Evolutionary conservation across 1,140 invertebrate genomes (phyloP), one percentile per base, ranked within the genome.

Genomic region (Asbolus verrucosus): DNA sequence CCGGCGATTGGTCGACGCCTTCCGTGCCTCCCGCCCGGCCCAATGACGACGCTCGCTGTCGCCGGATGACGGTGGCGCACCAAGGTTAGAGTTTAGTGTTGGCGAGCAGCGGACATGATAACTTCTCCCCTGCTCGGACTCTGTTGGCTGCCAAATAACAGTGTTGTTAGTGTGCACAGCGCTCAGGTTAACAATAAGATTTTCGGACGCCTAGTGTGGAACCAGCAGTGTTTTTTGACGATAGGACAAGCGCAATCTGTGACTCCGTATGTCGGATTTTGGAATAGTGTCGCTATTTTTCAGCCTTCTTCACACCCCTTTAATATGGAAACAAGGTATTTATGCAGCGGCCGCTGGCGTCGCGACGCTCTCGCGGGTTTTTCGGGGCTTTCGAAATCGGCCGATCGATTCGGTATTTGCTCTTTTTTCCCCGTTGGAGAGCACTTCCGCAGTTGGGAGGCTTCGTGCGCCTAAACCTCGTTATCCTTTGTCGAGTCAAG

Each of bases 101-200:
- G 73, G 75, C 71, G 72, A 73, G 73, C 75, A 74, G 74, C 77
- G 78, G 78, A 73, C 78, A 80, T 80, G 78, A 77, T 80, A 80
- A 77, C 77, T 75, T 76, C 78, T 69, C 72, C 78, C 69, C 69
- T 76, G 65, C 71, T 73, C 65, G 73, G 71, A 66, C 69, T 71
- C 69, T 76, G 76, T 76, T 76, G 74, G 74, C 71, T 77, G 72
- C 76, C 73, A 59, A 72, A 72, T 72, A 72, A 67, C 60, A 50
- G 70, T 65, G 21, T 43, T 14, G 9, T 27, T 14, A 65, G 67
- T 72, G 36, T 69, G 18, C 41, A 65, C 39, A 69, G 46, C 54
- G 70, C 61, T 67, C 70, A 65, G 15, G 15, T 50, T 30, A 62
- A 73, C 27, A 70, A 21, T 27, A 75, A 79, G 63, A 72, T 76